phyloP scores from a whole-genome alignment of 2,888 invertebrate species.

The Volucella bombylans region DNA sequence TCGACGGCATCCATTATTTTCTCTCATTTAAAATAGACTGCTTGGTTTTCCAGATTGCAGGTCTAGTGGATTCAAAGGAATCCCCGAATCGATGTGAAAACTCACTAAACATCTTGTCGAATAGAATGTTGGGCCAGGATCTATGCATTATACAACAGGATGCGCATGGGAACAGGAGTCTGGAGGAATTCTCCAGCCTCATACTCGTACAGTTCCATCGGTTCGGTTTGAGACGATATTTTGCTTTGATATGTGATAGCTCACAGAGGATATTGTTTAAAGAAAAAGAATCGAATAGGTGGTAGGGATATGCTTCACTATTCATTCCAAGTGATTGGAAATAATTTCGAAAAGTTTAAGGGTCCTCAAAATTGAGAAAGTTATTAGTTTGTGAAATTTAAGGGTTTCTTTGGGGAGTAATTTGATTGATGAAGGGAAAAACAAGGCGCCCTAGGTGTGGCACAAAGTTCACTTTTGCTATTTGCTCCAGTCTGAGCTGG shows the following conservation, averaged over 20 bases:
- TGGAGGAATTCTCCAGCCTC: conserved; percentile 40
- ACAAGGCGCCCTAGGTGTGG: conserved; percentile 29
- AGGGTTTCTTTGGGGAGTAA: conserved; percentile 56
- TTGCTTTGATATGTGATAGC: conserved; percentile 47
- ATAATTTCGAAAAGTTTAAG: conserved; percentile 61
- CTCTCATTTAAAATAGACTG: conserved; percentile 21
- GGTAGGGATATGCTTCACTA: not conserved
- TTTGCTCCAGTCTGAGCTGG: not conserved
- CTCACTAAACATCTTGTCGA: conserved; percentile 64
- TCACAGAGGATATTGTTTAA: not conserved
- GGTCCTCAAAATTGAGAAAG: conserved; percentile 61
- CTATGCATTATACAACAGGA: not conserved
- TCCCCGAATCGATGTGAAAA: conserved; percentile 57
- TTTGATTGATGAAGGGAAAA: conserved; percentile 51
- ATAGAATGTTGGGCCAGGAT: conserved; percentile 40
- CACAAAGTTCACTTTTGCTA: conserved; percentile 20
- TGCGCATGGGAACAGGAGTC: conserved; percentile 6
- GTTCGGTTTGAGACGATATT: not conserved
- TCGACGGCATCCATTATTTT: conserved; percentile 28
- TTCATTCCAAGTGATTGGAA: conserved; percentile 43
- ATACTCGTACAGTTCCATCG: conserved; percentile 16
- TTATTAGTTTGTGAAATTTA: conserved; percentile 53
- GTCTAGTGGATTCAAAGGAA: conserved; percentile 52
- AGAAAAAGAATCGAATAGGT: not conserved
- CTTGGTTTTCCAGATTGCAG: conserved; percentile 43